Percentiles rank a stretch among this genome's conserved stretches.
Conservation (phyloP, 2,888 invertebrate species). For the Perizoma affinitatum region DNA sequence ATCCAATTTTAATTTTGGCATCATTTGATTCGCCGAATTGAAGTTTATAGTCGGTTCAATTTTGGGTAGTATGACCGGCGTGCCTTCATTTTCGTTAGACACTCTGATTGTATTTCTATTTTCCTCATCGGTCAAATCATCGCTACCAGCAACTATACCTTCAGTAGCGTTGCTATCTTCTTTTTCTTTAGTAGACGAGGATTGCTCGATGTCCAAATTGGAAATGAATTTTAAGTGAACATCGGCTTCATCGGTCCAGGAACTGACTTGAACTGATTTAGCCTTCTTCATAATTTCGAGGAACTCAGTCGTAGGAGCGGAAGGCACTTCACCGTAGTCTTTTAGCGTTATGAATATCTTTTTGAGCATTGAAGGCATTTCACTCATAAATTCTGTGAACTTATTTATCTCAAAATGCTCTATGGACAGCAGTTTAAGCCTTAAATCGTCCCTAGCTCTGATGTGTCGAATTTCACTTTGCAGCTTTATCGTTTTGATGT, state of each 20-base stretch:
- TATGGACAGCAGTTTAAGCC: constrained; percentile 62
- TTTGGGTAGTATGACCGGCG: constrained; percentile 67
- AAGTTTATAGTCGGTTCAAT: constrained; percentile 63
- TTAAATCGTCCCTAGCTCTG: constrained; percentile 68
- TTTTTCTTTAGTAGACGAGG: constrained; percentile 52
- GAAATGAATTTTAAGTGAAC: constrained; percentile 65
- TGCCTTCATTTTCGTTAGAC: constrained; percentile 68
- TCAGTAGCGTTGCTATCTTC: constrained; percentile 49
- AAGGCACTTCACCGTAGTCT: constrained; percentile 84
- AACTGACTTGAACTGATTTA: constrained; percentile 84
- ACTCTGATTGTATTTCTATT: constrained; percentile 53
- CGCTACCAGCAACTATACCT: constrained; percentile 66
- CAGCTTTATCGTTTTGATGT: constrained; percentile 55
- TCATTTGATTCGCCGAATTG: constrained; percentile 70
- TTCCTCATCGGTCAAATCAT: constrained; percentile 66
- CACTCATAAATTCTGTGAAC: constrained; percentile 74
- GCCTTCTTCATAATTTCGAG: constrained; percentile 83
- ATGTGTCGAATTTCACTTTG: constrained; percentile 65
- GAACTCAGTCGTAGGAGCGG: constrained; percentile 83
- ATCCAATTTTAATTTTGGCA: constrained; percentile 50
- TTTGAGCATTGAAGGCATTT: constrained; percentile 81
- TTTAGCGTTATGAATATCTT: constrained; percentile 84
- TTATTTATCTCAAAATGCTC: constrained; percentile 81
- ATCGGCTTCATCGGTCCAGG: constrained; percentile 83
- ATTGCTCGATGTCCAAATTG: constrained; percentile 62